Evolutionary conservation across 2,888 invertebrate species (phyloP).

Genomic region (Pecten maximus): DNA sequence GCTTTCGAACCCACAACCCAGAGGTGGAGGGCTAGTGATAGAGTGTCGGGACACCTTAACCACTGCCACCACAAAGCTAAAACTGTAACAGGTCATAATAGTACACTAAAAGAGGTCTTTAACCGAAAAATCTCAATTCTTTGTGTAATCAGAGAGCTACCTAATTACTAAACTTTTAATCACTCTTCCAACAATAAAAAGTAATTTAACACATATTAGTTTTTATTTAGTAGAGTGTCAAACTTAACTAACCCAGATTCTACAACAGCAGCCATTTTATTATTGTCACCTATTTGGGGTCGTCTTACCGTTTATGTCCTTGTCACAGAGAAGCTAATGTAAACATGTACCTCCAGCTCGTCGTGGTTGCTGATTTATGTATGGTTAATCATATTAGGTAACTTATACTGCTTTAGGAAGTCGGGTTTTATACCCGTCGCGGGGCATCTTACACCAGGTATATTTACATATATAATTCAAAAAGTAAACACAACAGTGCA

Average conservation of each 20-base stretch:
- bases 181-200: no score
- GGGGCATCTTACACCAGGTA: not conserved
- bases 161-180: no score
- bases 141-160: no score
- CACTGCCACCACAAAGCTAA: no score
- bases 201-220: not conserved
- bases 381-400: not conserved
- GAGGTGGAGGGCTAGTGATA: no score
- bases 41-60: no score
- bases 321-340: constrained; percentile 11
- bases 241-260: not conserved
- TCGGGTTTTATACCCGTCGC: not conserved
- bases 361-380: not conserved
- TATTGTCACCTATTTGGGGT: not conserved
- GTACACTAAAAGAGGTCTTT: not conserved
- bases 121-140: not conserved
- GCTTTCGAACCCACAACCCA: no score
- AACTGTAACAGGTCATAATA: not conserved
- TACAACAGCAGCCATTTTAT: not conserved
- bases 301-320: constrained; percentile 25
- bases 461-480: not conserved
- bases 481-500: not conserved
- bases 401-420: not conserved
- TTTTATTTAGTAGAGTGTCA: not conserved
- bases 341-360: not conserved